phyloP scores from a whole-genome alignment of 1,140 invertebrate genomes.

The Papilio polytes region DNA sequence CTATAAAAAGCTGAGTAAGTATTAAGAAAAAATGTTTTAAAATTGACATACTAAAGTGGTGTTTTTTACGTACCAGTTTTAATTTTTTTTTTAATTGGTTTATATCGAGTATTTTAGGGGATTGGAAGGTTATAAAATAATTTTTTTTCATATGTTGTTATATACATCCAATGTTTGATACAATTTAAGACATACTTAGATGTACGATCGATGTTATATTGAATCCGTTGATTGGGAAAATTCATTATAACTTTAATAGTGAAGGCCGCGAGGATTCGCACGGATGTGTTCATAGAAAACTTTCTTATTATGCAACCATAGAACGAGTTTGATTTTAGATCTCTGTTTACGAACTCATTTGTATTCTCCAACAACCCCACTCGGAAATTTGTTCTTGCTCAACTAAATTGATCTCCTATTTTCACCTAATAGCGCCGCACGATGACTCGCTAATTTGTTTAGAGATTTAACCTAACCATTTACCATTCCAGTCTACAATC shows the following conservation, averaged over 20 bases:
- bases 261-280: constrained; percentile 42
- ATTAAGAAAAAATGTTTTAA: no score
- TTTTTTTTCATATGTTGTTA: no score
- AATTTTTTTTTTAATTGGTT: no score
- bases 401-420: constrained; percentile 37
- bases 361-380: constrained; percentile 16
- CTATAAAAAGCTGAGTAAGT: no score
- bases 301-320: constrained; percentile 56
- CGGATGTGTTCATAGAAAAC: constrained; percentile 41
- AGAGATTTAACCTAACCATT: neutral
- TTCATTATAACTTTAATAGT: constrained; percentile 25
- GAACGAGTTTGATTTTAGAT: constrained; percentile 53
- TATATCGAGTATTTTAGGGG: no score
- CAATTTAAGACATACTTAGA: neutral
- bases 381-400: constrained; percentile 36
- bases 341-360: constrained; percentile 46
- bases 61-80: no score
- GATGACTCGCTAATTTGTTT: constrained; percentile 14
- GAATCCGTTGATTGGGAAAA: constrained; percentile 21
- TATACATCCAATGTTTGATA: no score
- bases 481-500: neutral
- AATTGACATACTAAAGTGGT: no score
- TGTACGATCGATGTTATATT: neutral
- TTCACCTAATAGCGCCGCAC: constrained; percentile 33
- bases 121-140: no score